Base-by-base conservation (phyloP, 2,113 vertebrate species). In the Pseudopodoces humilis region DNA sequence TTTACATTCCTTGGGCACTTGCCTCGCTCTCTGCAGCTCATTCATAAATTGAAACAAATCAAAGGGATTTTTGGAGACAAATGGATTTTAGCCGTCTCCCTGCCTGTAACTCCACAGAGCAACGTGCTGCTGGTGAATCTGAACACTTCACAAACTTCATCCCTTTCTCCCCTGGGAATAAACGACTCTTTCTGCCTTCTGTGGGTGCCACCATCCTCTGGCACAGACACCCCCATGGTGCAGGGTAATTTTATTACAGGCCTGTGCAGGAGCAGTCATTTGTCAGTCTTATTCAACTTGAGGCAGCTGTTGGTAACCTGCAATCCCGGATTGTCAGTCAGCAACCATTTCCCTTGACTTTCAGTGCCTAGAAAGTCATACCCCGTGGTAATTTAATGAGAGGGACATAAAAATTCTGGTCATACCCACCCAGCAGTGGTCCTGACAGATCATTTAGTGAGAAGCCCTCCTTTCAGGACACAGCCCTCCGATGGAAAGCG, bases 361-460 rank as follows among this genome's bases (percentile, higher is more conserved):
- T 88, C 83, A 85, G 89, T 62, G 87, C 94, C 97, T 87, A 75
- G 94, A 83, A 97, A 98, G 95, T 96, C 95, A 95, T 59, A 88
- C 25, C 75, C 39, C 55, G 76, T 50, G 95, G 91, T 97, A 93
- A 97, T 96, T 97, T 98, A 98, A 98, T 97, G 97, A 98, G 97
- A 22, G 3, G 83, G 75, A 88, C 90, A 97, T 98, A 82, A 97
- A 97, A 97, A 98, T 97, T 98, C 97, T 72, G 82, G 60, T 98
- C 97, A 97, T 91, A 96, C 78, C 72, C 96, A 85, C 31, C 86
- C 86, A 69, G 92, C 47, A 68, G 90, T 13, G 41, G 69, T 93
- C 95, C 93, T 97, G 97, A 96, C 96, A 96, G 93, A 94, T 88
- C 87, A 46, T 74, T 96, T 92, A 83, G 95, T 80, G 88, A 94